These are phyloP conservation scores for Pemphredon lugubris DNA, from an alignment of 2,888 invertebrate species.

Conservation along the genomic window DNA sequence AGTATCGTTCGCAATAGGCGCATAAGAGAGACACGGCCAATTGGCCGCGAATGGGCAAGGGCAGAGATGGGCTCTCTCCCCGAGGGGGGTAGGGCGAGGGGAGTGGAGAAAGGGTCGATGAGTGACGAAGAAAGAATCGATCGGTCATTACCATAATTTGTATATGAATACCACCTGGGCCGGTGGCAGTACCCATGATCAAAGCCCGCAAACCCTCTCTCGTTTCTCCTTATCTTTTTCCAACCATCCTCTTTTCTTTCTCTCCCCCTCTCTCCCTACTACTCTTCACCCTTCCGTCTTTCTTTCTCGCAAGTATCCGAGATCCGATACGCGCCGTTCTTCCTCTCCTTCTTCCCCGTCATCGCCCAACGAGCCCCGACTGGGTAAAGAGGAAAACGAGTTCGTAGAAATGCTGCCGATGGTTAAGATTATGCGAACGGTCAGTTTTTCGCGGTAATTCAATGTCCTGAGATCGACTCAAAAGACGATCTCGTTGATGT, in stretches of 20 bases:
- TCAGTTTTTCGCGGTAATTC: neutral
- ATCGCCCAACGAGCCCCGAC: conserved; percentile 4
- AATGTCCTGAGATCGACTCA: too few species aligned
- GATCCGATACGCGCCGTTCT: too few species aligned
- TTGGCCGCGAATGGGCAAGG: conserved; percentile 49
- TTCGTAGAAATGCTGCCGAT: neutral
- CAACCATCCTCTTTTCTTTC: conserved; percentile 29
- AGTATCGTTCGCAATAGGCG: conserved; percentile 9
- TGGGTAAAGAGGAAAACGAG: conserved; percentile 14
- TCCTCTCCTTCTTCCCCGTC: too few species aligned
- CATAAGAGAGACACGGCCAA: conserved; percentile 50
- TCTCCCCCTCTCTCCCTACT: neutral
- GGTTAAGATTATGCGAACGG: neutral
- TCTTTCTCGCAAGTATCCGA: conserved; percentile 1
- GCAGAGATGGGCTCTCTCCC: conserved; percentile 14
- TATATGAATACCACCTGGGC: conserved; percentile 76
- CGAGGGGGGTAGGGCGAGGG: conserved; percentile 3
- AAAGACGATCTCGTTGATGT: too few species aligned
- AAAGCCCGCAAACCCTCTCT: conserved; percentile 47
- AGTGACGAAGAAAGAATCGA: conserved; percentile 61
- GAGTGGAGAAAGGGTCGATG: conserved; percentile 15
- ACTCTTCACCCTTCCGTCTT: neutral
- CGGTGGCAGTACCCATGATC: conserved; percentile 67
- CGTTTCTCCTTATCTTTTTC: conserved; percentile 33
- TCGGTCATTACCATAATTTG: conserved; percentile 78